A percentile compares a stretch with the other conserved stretches of the same genome.
Evolutionary conservation across 2,113 vertebrate species (phyloP).

Genomic region (Chauna torquata): DNA sequence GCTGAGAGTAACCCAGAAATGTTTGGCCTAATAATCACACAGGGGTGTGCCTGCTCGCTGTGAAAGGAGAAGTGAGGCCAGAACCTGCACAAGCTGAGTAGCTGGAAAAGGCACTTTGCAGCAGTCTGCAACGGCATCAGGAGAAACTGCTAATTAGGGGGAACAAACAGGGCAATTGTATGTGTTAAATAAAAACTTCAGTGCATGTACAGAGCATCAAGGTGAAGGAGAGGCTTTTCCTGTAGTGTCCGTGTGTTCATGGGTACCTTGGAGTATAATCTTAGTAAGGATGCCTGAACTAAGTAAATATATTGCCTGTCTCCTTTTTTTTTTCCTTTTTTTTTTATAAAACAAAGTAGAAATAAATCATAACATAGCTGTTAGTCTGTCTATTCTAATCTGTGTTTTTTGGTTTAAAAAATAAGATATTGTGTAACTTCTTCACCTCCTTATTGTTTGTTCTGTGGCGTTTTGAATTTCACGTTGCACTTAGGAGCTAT

Average conservation of each 20-base stretch:
- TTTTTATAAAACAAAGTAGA: neutral
- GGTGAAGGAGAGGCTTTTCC: neutral
- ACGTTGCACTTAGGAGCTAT: neutral
- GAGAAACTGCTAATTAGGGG: neutral
- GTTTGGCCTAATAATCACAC: neutral
- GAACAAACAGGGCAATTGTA: neutral
- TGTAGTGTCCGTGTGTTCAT: accelerated
- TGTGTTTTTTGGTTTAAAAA: too few relatives aligned
- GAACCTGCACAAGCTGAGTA: neutral
- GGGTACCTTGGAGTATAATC: neutral
- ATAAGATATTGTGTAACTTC: neutral
- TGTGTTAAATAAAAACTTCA: neutral
- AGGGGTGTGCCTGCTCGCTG: neutral
- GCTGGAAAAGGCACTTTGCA: neutral
- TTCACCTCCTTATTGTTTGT: neutral
- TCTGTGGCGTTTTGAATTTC: neutral
- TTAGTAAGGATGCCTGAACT: neutral
- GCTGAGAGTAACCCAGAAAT: too few relatives aligned
- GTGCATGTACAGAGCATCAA: neutral
- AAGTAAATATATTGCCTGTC: neutral
- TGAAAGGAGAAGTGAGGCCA: neutral
- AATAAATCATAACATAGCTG: neutral
- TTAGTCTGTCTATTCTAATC: neutral
- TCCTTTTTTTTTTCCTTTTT: neutral
- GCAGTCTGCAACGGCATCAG: neutral